phyloP scores from a whole-genome alignment of 2,797 vertebrate species.

The Alca torda region DNA sequence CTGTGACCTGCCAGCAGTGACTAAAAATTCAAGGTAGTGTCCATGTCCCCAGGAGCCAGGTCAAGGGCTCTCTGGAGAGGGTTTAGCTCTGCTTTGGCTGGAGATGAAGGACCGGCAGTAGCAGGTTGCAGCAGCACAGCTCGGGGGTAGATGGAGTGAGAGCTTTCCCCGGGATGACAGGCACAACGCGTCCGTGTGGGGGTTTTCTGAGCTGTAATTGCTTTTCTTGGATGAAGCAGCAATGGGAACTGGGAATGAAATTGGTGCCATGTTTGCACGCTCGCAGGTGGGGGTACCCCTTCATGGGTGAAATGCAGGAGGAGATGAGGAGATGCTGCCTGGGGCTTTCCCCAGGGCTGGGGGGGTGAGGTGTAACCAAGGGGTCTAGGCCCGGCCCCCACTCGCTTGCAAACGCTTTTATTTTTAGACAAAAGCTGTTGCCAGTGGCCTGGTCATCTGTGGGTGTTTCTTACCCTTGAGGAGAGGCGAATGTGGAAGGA shows the following conservation, averaged over 20 bases:
- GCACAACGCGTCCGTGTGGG: fast-evolving
- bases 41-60: not conserved
- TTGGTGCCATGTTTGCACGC: not conserved
- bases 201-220: not conserved
- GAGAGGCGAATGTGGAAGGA: not conserved
- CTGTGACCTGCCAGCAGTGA: not conserved
- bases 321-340: not conserved
- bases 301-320: not conserved
- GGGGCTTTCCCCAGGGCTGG: not conserved
- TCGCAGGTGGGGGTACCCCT: not conserved
- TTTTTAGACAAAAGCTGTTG: not conserved
- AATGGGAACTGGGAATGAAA: not conserved
- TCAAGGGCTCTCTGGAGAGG: fast-evolving
- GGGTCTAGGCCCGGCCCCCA: not conserved
- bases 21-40: not conserved
- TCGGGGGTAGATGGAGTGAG: not conserved
- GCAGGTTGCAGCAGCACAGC: not conserved
- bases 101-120: not conserved
- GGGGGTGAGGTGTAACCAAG: not conserved
- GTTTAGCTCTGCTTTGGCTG: not conserved
- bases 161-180: too few species aligned
- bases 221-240: not conserved
- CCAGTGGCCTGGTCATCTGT: fast-evolving
- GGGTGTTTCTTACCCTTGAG: not conserved
- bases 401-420: not conserved